Base-by-base conservation (phyloP, 2,888 invertebrate genomes). In the Allolobophora icterica region DNA sequence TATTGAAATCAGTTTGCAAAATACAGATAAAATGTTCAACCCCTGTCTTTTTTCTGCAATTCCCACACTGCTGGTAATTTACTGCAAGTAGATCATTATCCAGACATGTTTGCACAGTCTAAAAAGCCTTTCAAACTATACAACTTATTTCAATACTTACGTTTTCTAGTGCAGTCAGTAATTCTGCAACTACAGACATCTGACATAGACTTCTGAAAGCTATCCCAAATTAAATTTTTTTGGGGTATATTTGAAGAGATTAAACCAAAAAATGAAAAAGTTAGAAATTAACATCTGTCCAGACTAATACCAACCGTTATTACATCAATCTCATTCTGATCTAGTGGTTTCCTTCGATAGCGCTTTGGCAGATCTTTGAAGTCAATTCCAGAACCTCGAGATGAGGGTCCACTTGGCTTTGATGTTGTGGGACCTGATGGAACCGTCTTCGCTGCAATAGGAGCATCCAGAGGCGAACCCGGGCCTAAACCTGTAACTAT, bases 361-460 rank as follows among this genome's bases (percentile, higher is more conserved):
- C 83, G 52, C 35, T 35, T 87, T n/a, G 90, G 90, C 5, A 90
- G 84, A 15, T 84, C 84, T n/a, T 30, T 90, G 40, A 84, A 90
- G 34, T 90, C 89, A 24, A 90, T 87, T n/a, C 90, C 90, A 33
- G 90, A 90, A 30, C 90, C 90, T n/a, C 90, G 84, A 34, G 84
- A 17, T 17, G 90, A 38, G 34, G 33, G 21, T 17, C 90, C 90
- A 21, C 11, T 1, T 3, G 40, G 40, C 89, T 89, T 89, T 24
- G 38, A 5, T 24, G 89, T 34, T 8, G 89, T 0, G 33, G 89
- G 33, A 52, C 17, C 52, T 52, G 52, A 24, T 11, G 71, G n/a
- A 71, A 11, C 71, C 71, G 8, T n/a, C 71, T 71, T 71, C n/a
- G 6, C 71, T n/a, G 58, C 58, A 24, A 17, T 11, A n/a, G 13